phyloP scores from a whole-genome alignment of 2,113 vertebrate species.

The Pitta sordida region DNA sequence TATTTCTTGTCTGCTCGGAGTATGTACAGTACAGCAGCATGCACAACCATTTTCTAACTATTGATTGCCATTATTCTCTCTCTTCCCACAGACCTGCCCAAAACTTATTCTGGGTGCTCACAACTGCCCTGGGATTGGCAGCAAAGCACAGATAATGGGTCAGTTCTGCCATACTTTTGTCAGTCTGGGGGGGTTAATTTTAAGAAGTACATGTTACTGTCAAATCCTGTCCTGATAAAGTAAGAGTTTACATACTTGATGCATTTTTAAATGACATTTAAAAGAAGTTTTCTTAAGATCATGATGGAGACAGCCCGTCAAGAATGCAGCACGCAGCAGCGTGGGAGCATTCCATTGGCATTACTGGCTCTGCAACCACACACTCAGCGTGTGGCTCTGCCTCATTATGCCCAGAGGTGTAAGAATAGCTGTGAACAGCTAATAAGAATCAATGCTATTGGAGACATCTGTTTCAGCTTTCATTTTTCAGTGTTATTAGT shows the following conservation, averaged over 20 bases:
- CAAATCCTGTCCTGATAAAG: neutral
- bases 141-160: neutral
- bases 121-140: neutral
- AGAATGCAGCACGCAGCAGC: slow-evolving; percentile 35
- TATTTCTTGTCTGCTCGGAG: neutral
- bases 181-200: neutral
- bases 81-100: neutral
- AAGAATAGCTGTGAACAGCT: slow-evolving; percentile 76
- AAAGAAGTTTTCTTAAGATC: slow-evolving; percentile 53
- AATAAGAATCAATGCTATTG: slow-evolving; percentile 79
- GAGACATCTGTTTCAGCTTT: slow-evolving; percentile 86
- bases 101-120: neutral
- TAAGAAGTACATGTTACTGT: neutral
- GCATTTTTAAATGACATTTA: slow-evolving; percentile 59
- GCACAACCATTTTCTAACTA: neutral
- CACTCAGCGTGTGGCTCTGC: slow-evolving; percentile 67
- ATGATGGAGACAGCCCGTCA: slow-evolving; percentile 61
- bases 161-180: neutral
- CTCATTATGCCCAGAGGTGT: slow-evolving; percentile 71
- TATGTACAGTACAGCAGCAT: neutral
- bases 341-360: slow-evolving; percentile 56
- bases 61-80: neutral
- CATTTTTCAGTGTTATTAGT: slow-evolving; percentile 85
- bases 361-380: slow-evolving; percentile 51
- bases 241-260: neutral